Conservation (phyloP, 2,113 vertebrate genomes). For the Marmota monax region DNA sequence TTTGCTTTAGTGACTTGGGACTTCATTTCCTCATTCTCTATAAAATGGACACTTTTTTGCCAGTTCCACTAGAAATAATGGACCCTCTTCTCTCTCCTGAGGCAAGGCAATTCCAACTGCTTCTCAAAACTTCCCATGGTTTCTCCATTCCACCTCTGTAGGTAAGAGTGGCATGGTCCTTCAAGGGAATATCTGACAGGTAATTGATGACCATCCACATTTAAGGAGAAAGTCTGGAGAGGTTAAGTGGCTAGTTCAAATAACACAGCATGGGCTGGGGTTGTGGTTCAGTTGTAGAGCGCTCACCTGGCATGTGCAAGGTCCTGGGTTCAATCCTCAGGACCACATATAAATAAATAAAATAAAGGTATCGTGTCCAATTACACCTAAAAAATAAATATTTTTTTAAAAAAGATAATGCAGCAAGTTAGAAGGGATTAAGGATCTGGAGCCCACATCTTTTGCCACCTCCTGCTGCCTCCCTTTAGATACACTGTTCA, state of each 20-base stretch:
- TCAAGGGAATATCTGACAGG: slow-evolving; percentile 20
- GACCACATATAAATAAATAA: no score
- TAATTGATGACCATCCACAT: not conserved
- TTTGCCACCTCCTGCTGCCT: not conserved
- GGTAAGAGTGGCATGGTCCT: not conserved
- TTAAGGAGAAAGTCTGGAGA: slow-evolving; percentile 58
- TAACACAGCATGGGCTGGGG: no score
- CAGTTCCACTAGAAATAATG: slow-evolving; percentile 42
- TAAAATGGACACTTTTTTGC: slow-evolving; percentile 48
- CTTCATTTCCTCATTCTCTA: slow-evolving; percentile 54
- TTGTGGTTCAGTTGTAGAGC: no score
- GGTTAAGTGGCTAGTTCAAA: slow-evolving; percentile 48
- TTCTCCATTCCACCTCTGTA: slow-evolving; percentile 30
- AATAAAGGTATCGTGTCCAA: no score
- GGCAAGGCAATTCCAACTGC: not conserved
- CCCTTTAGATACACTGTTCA: not conserved
- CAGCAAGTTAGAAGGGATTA: not conserved
- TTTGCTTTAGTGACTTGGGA: not conserved
- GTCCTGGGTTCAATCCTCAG: no score
- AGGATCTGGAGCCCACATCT: slow-evolving; percentile 40
- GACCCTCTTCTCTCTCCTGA: slow-evolving; percentile 45
- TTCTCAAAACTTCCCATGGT: slow-evolving; percentile 56
- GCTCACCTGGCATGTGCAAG: no score
- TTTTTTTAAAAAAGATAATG: slow-evolving; percentile 4
- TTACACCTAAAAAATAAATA: no score